These are phyloP conservation scores for Leptopilina clavipes DNA, from an alignment of 1,140 invertebrate species.

Conservation along the genomic window DNA sequence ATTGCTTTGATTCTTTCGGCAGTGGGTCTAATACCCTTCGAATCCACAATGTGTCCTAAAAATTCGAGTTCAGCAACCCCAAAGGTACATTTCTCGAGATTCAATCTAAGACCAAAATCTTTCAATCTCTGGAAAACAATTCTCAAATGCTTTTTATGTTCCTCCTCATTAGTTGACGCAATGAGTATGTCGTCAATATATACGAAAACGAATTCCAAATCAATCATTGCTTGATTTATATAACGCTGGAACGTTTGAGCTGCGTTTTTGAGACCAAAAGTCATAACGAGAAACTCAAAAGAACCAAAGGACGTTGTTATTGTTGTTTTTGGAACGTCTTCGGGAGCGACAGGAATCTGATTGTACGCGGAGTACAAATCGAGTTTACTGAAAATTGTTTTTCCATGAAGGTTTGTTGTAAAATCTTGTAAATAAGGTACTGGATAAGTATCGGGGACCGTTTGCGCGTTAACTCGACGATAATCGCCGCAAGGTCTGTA, in stretches of 20 bases:
- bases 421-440: conserved; percentile 61
- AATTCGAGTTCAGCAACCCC: background rate
- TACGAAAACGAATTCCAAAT: conserved; percentile 41
- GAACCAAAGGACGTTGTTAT: conserved; percentile 62
- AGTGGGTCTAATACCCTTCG: background rate
- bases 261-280: conserved; percentile 38
- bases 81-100: background rate
- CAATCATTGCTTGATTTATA: background rate
- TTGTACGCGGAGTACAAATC: conserved; percentile 74
- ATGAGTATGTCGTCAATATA: conserved; percentile 56
- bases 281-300: background rate
- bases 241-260: conserved; percentile 63
- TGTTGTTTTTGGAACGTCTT: conserved; percentile 66
- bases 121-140: background rate
- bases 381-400: conserved; percentile 69
- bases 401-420: conserved; percentile 58
- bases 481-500: conserved; percentile 61
- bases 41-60: background rate
- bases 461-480: conserved; percentile 63
- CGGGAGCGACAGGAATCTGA: conserved; percentile 64
- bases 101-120: background rate
- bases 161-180: conserved; percentile 40
- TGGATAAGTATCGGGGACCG: conserved; percentile 65
- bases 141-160: conserved; percentile 43
- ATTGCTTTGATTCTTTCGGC: background rate